Conservation (phyloP, 2,888 invertebrate genomes). For the Caenorhabditis angaria region DNA sequence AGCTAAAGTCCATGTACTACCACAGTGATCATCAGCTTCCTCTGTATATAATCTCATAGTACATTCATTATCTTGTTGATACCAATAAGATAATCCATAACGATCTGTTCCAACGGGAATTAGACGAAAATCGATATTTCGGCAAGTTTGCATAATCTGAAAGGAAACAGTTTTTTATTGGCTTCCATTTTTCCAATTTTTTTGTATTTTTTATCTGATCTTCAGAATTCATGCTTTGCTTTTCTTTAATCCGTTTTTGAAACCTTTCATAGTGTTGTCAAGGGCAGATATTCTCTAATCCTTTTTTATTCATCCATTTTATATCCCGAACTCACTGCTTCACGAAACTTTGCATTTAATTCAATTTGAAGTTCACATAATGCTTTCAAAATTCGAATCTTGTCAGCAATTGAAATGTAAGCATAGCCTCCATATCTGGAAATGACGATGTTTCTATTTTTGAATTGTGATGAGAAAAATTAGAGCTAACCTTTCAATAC, state of each 20-base stretch:
- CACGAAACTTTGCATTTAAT: slow-evolving; percentile 89
- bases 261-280: background rate
- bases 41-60: slow-evolving; percentile 90
- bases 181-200: too few relatives aligned
- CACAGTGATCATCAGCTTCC: slow-evolving; percentile 84
- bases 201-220: background rate
- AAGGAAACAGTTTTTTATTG: background rate
- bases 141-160: slow-evolving; percentile 59
- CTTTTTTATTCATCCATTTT: background rate
- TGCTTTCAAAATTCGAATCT: slow-evolving; percentile 78
- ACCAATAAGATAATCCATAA: slow-evolving; percentile 91
- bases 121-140: slow-evolving; percentile 83
- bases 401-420: slow-evolving; percentile 86
- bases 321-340: slow-evolving; percentile 68
- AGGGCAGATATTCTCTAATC: background rate
- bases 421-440: slow-evolving; percentile 77
- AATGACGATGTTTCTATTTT: background rate
- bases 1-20: slow-evolving; percentile 67
- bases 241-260: background rate
- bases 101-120: slow-evolving; percentile 91
- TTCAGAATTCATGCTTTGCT: background rate
- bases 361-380: slow-evolving; percentile 82
- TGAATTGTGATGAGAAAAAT: background rate
- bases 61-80: slow-evolving; percentile 80
- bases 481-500: slow-evolving; percentile 78